These are phyloP conservation scores for Nothobranchius furzeri DNA, from an alignment of 2,113 vertebrate species.

Conservation along the genomic window DNA sequence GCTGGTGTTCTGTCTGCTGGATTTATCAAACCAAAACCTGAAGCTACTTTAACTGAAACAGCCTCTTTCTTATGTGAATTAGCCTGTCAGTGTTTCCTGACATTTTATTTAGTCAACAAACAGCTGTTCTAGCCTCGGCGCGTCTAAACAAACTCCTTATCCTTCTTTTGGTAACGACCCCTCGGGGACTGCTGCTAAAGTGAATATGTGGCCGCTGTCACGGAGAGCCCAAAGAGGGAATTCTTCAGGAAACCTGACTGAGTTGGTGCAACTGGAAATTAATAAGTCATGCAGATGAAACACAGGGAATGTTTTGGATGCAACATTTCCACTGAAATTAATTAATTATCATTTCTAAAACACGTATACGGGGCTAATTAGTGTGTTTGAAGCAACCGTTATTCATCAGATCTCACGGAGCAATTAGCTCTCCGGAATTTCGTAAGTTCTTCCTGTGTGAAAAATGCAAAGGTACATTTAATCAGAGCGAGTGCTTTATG, in stretches of 20 bases:
- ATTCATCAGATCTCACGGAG: constrained; percentile 31
- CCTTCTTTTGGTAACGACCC: constrained; percentile 25
- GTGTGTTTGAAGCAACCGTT: constrained; percentile 29
- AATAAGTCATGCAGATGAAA: constrained; percentile 12
- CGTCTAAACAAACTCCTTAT: constrained; percentile 35
- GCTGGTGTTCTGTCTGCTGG: constrained; percentile 9
- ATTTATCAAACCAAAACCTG: constrained; percentile 29
- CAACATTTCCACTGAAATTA: constrained; percentile 6
- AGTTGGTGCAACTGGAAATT: background rate
- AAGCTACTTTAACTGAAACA: constrained; percentile 27
- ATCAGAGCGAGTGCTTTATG: constrained; percentile 22
- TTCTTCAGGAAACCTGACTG: background rate
- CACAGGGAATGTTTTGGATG: constrained; percentile 3
- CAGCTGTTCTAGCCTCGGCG: constrained; percentile 30
- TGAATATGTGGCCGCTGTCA: constrained; percentile 40
- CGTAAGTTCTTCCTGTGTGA: constrained; percentile 15
- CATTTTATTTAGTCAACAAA: constrained; percentile 29
- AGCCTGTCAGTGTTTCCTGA: constrained; percentile 26
- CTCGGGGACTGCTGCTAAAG: constrained; percentile 29
- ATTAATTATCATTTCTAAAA: constrained; percentile 36
- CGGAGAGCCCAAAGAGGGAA: background rate
- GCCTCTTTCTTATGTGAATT: constrained; percentile 23
- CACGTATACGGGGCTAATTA: constrained; percentile 25
- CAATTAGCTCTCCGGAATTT: constrained; percentile 46
- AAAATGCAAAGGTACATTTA: constrained; percentile 38